These are phyloP conservation scores for Echinops telfairi DNA, from an alignment of 2,113 vertebrate genomes.

Conservation along the genomic window DNA sequence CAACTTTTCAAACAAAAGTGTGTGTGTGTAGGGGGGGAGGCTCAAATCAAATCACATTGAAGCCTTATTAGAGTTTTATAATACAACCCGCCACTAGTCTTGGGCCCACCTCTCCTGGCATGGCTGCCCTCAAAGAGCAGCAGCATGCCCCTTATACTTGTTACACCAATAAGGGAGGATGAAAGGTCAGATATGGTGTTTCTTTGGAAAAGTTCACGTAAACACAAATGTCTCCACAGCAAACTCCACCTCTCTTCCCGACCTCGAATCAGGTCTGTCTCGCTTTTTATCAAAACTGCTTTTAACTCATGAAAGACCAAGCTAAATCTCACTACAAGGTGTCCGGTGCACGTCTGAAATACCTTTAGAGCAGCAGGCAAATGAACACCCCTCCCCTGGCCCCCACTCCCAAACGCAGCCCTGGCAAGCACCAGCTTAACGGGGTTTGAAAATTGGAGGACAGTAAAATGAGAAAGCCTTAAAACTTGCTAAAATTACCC, in stretches of 20 bases:
- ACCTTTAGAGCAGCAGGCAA: neutral
- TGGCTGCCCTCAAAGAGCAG: neutral
- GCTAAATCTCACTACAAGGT: neutral
- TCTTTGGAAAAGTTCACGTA: slow-evolving; percentile 3
- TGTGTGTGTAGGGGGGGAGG: neutral
- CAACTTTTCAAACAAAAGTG: neutral
- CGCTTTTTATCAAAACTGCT: neutral
- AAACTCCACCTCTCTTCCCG: neutral
- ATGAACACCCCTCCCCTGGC: neutral
- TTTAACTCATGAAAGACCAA: slow-evolving; percentile 20
- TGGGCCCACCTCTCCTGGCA: neutral
- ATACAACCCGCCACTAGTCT: neutral
- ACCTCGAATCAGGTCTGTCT: neutral
- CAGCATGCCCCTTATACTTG: neutral
- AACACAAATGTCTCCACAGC: slow-evolving; percentile 25
- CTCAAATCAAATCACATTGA: neutral
- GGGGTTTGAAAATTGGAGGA: neutral
- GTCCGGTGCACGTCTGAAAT: neutral
- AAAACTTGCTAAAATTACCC: slow-evolving; percentile 26
- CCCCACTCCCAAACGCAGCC: neutral
- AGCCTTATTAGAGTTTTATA: neutral
- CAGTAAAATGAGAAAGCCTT: neutral
- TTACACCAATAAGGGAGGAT: neutral
- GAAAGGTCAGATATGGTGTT: neutral
- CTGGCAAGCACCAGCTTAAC: neutral